A percentile compares a stretch with the other conserved stretches of the same genome.
Evolutionary conservation across 2,113 vertebrate genomes (phyloP).

Genomic region (Cacatua alba): DNA sequence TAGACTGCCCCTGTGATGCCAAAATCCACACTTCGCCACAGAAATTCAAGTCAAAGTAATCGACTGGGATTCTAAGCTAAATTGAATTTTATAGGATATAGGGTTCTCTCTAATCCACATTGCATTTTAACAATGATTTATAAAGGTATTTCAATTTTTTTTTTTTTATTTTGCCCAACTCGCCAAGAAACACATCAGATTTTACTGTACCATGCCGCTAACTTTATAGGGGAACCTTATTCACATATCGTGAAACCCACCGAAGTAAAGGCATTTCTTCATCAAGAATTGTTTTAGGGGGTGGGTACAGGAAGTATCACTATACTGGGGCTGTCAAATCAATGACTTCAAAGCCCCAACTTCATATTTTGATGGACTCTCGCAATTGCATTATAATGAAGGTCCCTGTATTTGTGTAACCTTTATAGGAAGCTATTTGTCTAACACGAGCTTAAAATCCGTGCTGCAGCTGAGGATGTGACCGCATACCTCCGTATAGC

Average conservation of each 20-base stretch:
- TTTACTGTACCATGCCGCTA: constrained; percentile 32
- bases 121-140: constrained; percentile 38
- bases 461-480: background rate
- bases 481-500: background rate
- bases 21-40: background rate
- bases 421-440: background rate
- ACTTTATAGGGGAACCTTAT: constrained; percentile 27
- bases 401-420: background rate
- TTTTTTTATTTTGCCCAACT: background rate
- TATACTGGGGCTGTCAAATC: constrained; percentile 19
- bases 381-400: background rate
- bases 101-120: background rate
- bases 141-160: background rate
- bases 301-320: constrained; percentile 56
- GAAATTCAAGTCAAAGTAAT: constrained; percentile 1
- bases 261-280: constrained; percentile 21
- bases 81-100: constrained; percentile 39
- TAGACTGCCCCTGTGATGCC: background rate
- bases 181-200: constrained; percentile 17
- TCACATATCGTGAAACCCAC: background rate
- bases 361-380: constrained; percentile 17
- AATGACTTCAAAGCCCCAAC: constrained; percentile 5
- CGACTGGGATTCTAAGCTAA: constrained; percentile 15
- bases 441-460: background rate
- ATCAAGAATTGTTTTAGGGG: constrained; percentile 11